phyloP scores from a whole-genome alignment of 2,797 vertebrate genomes.

The Cryptoblepharus egeriae region DNA sequence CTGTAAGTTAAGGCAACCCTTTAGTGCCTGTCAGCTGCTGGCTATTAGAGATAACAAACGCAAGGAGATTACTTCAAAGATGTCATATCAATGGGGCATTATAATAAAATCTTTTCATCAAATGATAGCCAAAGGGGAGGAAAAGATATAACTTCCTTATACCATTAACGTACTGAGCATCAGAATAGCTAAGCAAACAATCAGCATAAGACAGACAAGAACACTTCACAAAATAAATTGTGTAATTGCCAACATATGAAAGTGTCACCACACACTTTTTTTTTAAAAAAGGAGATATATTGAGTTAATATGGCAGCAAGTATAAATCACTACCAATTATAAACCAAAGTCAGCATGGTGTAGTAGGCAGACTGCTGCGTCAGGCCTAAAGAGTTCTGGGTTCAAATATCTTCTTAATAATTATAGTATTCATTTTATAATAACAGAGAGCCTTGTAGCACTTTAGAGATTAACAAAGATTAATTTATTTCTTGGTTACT shows the following conservation, averaged over 20 bases:
- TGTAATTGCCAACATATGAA: background rate
- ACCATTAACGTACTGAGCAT: background rate
- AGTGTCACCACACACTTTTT: background rate
- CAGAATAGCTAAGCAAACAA: background rate
- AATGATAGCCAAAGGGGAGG: conserved; percentile 21
- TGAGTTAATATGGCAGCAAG: background rate
- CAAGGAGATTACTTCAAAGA: conserved; percentile 51
- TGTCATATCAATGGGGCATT: conserved; percentile 33
- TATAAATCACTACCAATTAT: background rate
- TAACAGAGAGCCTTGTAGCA: too few relatives aligned
- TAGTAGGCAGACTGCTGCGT: too few relatives aligned
- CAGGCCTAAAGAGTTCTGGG: too few relatives aligned
- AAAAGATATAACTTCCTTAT: conserved; percentile 19
- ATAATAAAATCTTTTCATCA: conserved; percentile 30
- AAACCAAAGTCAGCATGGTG: background rate
- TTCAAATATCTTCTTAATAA: background rate
- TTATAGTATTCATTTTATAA: too few relatives aligned
- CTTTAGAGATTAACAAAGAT: too few relatives aligned
- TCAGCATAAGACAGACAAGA: background rate
- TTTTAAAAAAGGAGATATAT: background rate
- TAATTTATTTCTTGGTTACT: too few relatives aligned
- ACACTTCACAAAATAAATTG: background rate
- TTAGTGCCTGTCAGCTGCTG: conserved; percentile 51
- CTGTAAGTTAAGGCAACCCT: conserved; percentile 20
- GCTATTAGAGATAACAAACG: conserved; percentile 51